Conservation (phyloP, 1,140 invertebrate genomes). For the Rhysida immarginata region DNA sequence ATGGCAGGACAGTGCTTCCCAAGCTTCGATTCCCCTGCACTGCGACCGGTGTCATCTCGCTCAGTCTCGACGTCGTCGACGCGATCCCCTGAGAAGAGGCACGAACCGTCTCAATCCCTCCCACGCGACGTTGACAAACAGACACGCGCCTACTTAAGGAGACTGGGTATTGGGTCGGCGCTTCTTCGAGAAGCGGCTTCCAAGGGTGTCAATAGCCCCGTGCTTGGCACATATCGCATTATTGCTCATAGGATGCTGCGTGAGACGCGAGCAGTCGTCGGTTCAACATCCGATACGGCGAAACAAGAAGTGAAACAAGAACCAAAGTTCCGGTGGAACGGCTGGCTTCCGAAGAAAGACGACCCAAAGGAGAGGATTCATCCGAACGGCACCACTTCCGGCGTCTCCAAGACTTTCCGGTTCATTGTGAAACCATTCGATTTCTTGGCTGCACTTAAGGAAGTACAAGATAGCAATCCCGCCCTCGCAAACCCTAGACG, state of each 20-base stretch:
- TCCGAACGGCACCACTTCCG: background rate
- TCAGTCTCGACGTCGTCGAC: too few relatives aligned
- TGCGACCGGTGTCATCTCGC: too few relatives aligned
- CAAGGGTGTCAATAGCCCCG: slow-evolving; percentile 34
- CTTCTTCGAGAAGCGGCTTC: slow-evolving; percentile 32
- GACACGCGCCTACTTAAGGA: slow-evolving; percentile 29
- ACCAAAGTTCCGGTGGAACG: background rate
- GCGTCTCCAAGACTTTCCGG: background rate
- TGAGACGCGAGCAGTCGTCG: too few relatives aligned
- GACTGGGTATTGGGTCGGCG: slow-evolving; percentile 37
- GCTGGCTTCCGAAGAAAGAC: background rate
- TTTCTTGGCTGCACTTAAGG: background rate
- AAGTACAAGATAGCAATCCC: background rate
- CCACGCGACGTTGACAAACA: too few relatives aligned
- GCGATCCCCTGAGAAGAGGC: too few relatives aligned
- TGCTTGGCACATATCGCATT: slow-evolving; percentile 44
- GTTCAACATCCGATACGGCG: too few relatives aligned
- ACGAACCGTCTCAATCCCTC: too few relatives aligned
- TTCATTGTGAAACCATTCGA: too few relatives aligned
- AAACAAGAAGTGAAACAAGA: background rate
- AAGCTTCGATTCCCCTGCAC: too few relatives aligned
- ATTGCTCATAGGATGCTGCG: slow-evolving; percentile 36
- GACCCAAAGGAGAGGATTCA: background rate
- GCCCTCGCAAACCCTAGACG: too few relatives aligned
- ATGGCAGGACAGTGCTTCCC: background rate